phyloP scores from a whole-genome alignment of 1,140 invertebrate genomes.

The Dolichoris vasculosae region DNA sequence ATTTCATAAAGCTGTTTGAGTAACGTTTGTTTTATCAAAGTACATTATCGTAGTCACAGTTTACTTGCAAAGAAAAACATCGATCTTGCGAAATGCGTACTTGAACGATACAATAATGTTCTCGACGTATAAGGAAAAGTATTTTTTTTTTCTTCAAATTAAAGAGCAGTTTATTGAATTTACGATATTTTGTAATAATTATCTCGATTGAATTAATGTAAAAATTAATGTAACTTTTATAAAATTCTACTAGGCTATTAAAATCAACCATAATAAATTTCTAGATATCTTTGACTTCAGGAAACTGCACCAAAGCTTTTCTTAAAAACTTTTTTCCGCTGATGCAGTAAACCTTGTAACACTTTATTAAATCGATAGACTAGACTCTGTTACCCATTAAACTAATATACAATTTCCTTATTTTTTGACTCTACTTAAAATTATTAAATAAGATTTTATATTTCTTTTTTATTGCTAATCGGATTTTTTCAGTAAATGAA shows the following conservation, averaged over 20 bases:
- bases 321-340: background rate
- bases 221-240: background rate
- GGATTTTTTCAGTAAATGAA: background rate
- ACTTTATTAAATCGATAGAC: background rate
- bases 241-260: background rate
- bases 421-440: background rate
- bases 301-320: background rate
- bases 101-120: background rate
- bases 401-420: background rate
- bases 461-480: background rate
- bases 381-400: background rate
- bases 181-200: background rate
- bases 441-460: background rate
- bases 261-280: background rate
- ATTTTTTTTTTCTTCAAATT: background rate
- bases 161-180: background rate
- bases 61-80: background rate
- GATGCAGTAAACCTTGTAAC: background rate
- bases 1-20: conserved; percentile 12
- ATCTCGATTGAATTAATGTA: background rate
- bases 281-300: background rate
- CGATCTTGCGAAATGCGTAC: background rate
- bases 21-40: conserved; percentile 6
- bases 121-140: background rate
- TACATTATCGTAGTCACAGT: background rate